These are phyloP conservation scores for Griposia aprilina DNA, from an alignment of 2,888 invertebrate genomes.

Conservation along the genomic window DNA sequence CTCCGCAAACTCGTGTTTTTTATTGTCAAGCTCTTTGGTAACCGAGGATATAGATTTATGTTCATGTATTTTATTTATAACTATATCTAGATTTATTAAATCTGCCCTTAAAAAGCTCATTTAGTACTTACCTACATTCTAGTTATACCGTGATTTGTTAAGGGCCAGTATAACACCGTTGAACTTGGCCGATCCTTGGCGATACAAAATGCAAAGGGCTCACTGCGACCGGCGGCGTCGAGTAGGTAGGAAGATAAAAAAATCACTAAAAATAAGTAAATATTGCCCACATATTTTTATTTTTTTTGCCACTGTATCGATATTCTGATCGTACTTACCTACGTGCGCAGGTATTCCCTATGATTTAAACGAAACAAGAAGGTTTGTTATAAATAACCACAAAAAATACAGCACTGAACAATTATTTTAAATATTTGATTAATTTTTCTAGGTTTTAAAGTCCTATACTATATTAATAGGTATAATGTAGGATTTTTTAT, in stretches of 20 bases:
- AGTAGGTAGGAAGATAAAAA: neutral
- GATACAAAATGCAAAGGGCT: neutral
- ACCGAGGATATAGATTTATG: constrained; percentile 32
- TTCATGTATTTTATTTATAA: constrained; percentile 30
- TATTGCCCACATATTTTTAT: too few species aligned
- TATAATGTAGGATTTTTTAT: neutral
- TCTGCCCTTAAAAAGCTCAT: neutral
- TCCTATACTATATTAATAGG: neutral
- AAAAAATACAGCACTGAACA: neutral
- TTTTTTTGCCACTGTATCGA: neutral
- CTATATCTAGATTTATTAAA: neutral
- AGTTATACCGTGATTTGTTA: neutral
- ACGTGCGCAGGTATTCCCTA: neutral
- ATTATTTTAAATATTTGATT: too few species aligned
- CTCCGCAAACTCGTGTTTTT: constrained; percentile 73
- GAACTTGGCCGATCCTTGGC: neutral
- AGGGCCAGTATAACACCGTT: neutral
- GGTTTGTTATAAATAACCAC: neutral
- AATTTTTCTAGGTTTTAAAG: too few species aligned
- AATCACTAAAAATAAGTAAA: neutral
- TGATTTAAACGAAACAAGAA: neutral
- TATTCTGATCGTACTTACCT: neutral
- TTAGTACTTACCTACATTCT: neutral
- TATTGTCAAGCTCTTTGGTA: constrained; percentile 69
- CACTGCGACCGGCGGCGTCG: neutral